Evolutionary conservation across 2,888 invertebrate genomes (phyloP), one percentile per base, ranked within the genome.

Genomic region (Galerucella pusilla): DNA sequence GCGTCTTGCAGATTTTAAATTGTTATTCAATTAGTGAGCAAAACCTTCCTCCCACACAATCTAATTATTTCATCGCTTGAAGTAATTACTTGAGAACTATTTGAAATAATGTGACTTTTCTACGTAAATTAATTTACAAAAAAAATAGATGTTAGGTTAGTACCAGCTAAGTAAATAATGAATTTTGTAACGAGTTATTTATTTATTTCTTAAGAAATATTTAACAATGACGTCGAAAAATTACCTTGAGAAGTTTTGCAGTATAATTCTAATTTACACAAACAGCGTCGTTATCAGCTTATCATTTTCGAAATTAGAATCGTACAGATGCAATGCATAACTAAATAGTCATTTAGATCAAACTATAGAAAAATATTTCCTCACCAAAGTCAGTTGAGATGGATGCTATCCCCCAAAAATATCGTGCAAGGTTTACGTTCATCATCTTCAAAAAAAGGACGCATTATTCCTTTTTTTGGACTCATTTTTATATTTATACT

Each of bases 181-280:
- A 20, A 57, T 61, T 61, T 10, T 12, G 35, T 35, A 35, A 61
- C 28, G 14, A 49, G 28, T 35, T 61, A 35, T 61, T 61, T 61
- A n/a, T 61, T 61, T 61, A 61, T 61, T 61, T 28, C 61, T 61
- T 61, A 61, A 28, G 61, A 61, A 61, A 16, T 61, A 61, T 61
- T 35, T 61, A n/a, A 61, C 14, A 63, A 59, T 70, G 73, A 76
- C 73, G 73, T 68, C 69, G 67, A 63, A 66, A 42, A 66, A 73
- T 68, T 59, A 73, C 76, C 76, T 76, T 76, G 76, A 73, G 65
- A 57, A 71, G 14, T 63, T 72, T 16, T 35, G 57, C 20, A n/a
- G 25, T 59, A 12, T 76, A 76, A 76, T 68, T 76, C 76, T 70
- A 64, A 68, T 59, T 71, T 49, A 76, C 57, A 76, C 70, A 76